Base-by-base conservation (phyloP, 2,113 vertebrate genomes). In the Callopanchax toddi region DNA sequence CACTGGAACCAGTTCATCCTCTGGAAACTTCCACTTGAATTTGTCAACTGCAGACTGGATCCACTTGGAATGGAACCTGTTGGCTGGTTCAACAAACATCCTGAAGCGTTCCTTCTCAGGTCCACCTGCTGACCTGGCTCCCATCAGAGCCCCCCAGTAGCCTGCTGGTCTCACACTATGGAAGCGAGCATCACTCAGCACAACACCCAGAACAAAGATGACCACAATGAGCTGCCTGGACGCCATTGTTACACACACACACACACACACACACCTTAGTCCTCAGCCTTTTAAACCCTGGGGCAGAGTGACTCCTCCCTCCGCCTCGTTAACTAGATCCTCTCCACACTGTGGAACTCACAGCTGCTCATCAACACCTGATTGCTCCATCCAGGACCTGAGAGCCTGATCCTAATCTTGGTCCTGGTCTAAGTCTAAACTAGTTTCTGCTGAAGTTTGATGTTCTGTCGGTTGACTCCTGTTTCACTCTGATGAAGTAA, bases 1-100 rank as follows among this genome's bases (percentile, higher is more conserved):
- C 49, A 60, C 59, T 0, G 11, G 39, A 9, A 36, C 39, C 51
- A 62, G 61, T 0, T 68, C 77, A 12, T 57, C 40, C 7, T 64
- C 43, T 22, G 83, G 83, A 1, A 56, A 83, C 32, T 0, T 81
- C 80, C 78, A 83, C 21, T 58, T 22, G 37, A 79, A 26, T 0
- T 26, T 22, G 0, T 37, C 1, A 0, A 0, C 11, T 7, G 5
- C 36, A 4, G 7, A n/a, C 20, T 32, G 55, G 13, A 6, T 0
- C 23, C 21, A 36, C 20, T 37, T 20, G 0, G n/a, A 10, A 18
- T 61, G 54, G 20, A 69, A 26, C 4, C 1, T 9, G 4, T 2
- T 7, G 7, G 36, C 13, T 2, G 12, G 49, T 18, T 13, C 42
- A 56, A 32, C 21, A 44, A 54, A 10, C 37, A 25, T 1, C 37